Base-by-base conservation (phyloP, 2,113 vertebrate species). In the Python bivittatus region DNA sequence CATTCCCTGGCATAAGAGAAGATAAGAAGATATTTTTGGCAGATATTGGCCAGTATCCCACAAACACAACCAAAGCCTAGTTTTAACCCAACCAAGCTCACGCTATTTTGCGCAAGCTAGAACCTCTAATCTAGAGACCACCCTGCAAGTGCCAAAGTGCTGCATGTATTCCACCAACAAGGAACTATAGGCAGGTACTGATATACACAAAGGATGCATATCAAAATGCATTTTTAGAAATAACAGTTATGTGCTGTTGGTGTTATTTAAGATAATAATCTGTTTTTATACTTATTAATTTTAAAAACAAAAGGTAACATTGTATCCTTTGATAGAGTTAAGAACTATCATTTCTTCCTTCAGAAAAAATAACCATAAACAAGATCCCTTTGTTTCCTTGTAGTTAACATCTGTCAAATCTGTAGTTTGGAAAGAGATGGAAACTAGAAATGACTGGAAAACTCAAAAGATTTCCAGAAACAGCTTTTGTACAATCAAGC, bases 331-430 rank as follows among this genome's bases (percentile, higher is more conserved):
- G 90, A 72, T 0, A 0, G 2, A n/a, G 79, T 44, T 93, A 87
- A 92, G 54, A 88, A 7, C 29, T 56, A 56, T 92, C 23, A 42
- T 58, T 83, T 83, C 27, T 29, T 83, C 42, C 15, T 68, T 38
- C 27, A 84, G 85, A 91, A 92, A 90, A 86, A 5, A 57, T 61
- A 38, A 87, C 4, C 29, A 93, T 38, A 87, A 68, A 84, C 33
- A 48, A 68, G 25, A 0, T 7, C 22, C 56, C 20, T 61, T 84
- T 48, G 25, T 68, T 86, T 86, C 29, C 84, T 20, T 42, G 84
- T 56, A 48, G 60, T 56, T 42, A 87, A 57, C 61, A 92, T 61
- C 61, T 88, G 91, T 87, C 61, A 68, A 56, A 88, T 42, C 60
- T 91, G 64, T 91, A 0, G 48, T 11, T 44, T 23, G 79, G 42